Percentiles rank a stretch among this genome's conserved stretches.
These are phyloP conservation scores for Leptinotarsa haldemani DNA, from an alignment of 2,888 invertebrate species.

Conservation along the genomic window DNA sequence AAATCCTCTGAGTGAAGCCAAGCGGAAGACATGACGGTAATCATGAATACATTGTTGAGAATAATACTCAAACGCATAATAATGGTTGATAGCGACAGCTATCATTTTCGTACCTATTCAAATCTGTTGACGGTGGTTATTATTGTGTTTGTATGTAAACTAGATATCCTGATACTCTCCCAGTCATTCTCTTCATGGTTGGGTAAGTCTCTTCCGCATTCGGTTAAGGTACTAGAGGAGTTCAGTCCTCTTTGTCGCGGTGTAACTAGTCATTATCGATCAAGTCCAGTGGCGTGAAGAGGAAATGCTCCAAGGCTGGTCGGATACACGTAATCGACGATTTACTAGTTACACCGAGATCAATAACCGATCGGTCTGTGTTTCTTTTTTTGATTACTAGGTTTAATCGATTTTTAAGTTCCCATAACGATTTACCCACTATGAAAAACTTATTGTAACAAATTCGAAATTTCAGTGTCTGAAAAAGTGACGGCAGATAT, in stretches of 20 bases:
- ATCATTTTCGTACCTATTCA: not conserved
- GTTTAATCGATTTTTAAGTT: not conserved
- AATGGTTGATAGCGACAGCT: conserved; percentile 10
- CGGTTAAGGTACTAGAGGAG: conserved; percentile 26
- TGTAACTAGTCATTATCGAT: conserved; percentile 22
- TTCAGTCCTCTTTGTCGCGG: conserved; percentile 27
- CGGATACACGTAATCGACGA: conserved; percentile 6
- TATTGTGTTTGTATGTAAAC: conserved; percentile 12
- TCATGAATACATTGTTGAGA: not conserved
- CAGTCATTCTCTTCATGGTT: conserved; percentile 26
- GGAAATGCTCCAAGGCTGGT: conserved; percentile 14
- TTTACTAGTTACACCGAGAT: conserved; percentile 8
- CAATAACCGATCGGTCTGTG: not conserved
- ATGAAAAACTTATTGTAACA: not conserved
- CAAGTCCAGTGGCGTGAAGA: conserved; percentile 24
- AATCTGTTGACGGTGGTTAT: conserved; percentile 3
- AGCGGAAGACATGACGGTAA: not conserved
- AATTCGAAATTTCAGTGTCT: too few species aligned
- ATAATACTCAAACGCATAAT: not conserved
- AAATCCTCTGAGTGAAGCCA: not conserved
- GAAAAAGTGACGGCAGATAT: too few species aligned
- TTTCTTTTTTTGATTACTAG: not conserved
- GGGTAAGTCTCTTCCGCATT: conserved; percentile 30
- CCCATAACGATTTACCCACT: not conserved
- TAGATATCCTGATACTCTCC: conserved; percentile 1